Evolutionary conservation across 1,140 invertebrate species (phyloP).

Genomic region (Drosophila ananassae): DNA sequence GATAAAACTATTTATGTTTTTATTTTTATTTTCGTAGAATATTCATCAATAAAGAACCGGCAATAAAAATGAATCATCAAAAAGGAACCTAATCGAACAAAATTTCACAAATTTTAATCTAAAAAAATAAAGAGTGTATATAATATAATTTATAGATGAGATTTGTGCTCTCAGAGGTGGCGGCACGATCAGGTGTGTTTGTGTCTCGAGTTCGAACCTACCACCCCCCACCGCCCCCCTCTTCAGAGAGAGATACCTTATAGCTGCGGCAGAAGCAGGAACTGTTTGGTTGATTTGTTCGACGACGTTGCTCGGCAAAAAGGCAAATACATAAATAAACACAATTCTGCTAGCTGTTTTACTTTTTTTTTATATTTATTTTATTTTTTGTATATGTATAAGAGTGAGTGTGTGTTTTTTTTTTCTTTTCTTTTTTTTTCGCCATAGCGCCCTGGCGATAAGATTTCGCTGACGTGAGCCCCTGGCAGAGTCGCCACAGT

Average conservation of each 20-base stretch:
- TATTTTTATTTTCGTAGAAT: neutral
- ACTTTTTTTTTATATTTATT: neutral
- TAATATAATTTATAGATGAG: slow-evolving; percentile 23
- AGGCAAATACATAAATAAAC: slow-evolving; percentile 63
- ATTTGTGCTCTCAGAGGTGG: slow-evolving; percentile 32
- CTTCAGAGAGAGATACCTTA: neutral
- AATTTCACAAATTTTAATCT: neutral
- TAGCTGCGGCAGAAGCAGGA: slow-evolving; percentile 67
- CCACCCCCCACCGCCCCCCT: slow-evolving; percentile 16
- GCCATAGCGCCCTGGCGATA: slow-evolving; percentile 59
- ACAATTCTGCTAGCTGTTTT: slow-evolving; percentile 57
- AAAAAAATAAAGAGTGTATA: neutral
- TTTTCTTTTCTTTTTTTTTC: too few relatives aligned
- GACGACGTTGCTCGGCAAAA: slow-evolving; percentile 28
- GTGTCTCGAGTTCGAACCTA: too few relatives aligned
- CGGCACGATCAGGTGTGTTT: slow-evolving; percentile 50
- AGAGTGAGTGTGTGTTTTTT: slow-evolving; percentile 21
- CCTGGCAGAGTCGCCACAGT: slow-evolving; percentile 33
- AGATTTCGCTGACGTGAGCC: slow-evolving; percentile 78
- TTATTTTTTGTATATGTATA: slow-evolving; percentile 7
- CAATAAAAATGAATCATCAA: neutral
- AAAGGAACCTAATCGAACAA: neutral
- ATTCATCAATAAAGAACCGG: neutral
- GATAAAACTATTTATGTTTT: neutral
- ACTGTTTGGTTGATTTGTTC: slow-evolving; percentile 74